These are phyloP conservation scores for Thryonomys swinderianus DNA, from an alignment of 2,113 vertebrate genomes.

Conservation along the genomic window DNA sequence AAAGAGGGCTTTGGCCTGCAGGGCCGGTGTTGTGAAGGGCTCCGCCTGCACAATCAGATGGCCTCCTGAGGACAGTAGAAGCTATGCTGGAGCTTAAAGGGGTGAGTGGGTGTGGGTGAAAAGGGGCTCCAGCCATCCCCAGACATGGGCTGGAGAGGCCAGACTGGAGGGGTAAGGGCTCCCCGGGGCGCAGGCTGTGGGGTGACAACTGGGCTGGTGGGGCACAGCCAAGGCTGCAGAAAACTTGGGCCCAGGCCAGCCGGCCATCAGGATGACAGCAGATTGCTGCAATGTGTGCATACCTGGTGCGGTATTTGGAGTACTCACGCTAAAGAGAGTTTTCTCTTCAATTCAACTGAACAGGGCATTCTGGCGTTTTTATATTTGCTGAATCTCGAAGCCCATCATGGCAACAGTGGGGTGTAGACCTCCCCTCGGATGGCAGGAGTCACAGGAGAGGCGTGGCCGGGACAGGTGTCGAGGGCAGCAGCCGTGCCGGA, in stretches of 20 bases:
- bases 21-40: not conserved
- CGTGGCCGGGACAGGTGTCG: rapidly evolving
- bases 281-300: not conserved
- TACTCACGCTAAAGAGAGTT: not conserved
- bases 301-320: not conserved
- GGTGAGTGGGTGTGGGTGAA: not conserved
- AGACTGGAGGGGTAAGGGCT: too few relatives aligned
- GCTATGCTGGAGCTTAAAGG: not conserved
- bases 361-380: not conserved
- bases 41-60: too few relatives aligned
- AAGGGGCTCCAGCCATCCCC: too few relatives aligned
- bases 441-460: not conserved
- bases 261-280: not conserved
- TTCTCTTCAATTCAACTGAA: not conserved
- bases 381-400: too few relatives aligned
- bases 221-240: not conserved
- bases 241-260: not conserved
- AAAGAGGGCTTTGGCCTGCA: not conserved
- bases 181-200: not conserved
- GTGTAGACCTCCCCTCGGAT: not conserved
- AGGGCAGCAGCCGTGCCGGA: not conserved
- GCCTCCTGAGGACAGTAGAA: not conserved
- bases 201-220: not conserved
- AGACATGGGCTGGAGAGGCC: not conserved
- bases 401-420: not conserved